These are phyloP conservation scores for Syngnathus scovelli DNA, from an alignment of 2,113 vertebrate species.

Conservation along the genomic window DNA sequence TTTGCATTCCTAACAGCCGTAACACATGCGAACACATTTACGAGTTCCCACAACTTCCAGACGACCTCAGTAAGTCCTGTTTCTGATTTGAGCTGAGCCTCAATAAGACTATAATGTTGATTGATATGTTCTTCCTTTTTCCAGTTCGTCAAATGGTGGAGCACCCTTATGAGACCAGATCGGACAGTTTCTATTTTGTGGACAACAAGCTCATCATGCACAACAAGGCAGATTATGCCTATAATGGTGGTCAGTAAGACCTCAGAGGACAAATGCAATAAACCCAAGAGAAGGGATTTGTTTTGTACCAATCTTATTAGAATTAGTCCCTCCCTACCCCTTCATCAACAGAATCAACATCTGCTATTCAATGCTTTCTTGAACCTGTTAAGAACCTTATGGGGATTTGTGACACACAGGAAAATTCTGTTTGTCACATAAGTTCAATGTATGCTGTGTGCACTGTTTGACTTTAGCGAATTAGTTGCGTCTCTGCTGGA, in stretches of 20 bases:
- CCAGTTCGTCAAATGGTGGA: constrained; percentile 93
- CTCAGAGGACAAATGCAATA: constrained; percentile 31
- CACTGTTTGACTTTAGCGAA: constrained; percentile 40
- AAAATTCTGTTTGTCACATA: constrained; percentile 15
- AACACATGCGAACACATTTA: constrained; percentile 99
- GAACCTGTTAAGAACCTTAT: constrained; percentile 27
- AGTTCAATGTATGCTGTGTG: not conserved
- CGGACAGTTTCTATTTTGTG: constrained; percentile 99
- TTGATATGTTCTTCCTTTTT: not conserved
- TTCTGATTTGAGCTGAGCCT: not conserved
- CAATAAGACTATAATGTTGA: not conserved
- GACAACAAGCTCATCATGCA: constrained; percentile 99
- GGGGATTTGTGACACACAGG: constrained; percentile 23
- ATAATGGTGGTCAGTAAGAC: constrained; percentile 88
- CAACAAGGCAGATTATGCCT: constrained; percentile 98
- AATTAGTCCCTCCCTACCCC: not conserved
- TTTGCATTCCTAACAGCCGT: constrained; percentile 96
- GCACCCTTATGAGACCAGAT: constrained; percentile 91
- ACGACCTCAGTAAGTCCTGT: constrained; percentile 85
- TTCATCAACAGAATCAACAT: constrained; percentile 18
- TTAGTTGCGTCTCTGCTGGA: constrained; percentile 54
- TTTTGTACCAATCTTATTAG: constrained; percentile 17
- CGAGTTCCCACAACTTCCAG: constrained; percentile 95
- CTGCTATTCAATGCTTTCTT: constrained; percentile 30
- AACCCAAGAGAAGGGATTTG: constrained; percentile 13